A percentile compares a stretch with the other conserved stretches of the same genome.
These are phyloP conservation scores for Spermophilus dauricus DNA, from an alignment of 2,113 vertebrate genomes.

Conservation along the genomic window DNA sequence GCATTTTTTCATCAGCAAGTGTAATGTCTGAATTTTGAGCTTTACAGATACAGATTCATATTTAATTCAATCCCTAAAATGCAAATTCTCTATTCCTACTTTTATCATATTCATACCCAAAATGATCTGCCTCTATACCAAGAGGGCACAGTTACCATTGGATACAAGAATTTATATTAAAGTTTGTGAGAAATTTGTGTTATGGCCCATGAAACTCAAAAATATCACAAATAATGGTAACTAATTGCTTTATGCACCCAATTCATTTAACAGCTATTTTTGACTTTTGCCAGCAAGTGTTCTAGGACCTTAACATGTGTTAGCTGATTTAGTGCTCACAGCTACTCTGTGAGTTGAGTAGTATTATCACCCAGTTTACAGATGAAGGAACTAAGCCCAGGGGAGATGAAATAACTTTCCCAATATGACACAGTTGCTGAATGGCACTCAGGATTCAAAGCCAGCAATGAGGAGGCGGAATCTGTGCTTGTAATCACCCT, in stretches of 20 bases:
- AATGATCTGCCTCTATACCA: not conserved
- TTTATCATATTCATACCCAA: slow-evolving; percentile 48
- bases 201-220: not conserved
- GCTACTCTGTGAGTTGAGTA: not conserved
- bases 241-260: not conserved
- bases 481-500: not conserved
- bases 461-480: not conserved
- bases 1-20: slow-evolving; percentile 43
- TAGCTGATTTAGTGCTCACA: not conserved
- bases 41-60: slow-evolving; percentile 20
- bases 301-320: not conserved
- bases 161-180: not conserved
- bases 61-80: slow-evolving; percentile 37
- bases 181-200: slow-evolving; percentile 33
- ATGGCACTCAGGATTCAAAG: not conserved
- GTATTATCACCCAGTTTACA: not conserved
- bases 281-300: not conserved
- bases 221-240: not conserved
- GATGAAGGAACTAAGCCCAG: not conserved
- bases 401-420: not conserved
- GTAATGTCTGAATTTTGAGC: slow-evolving; percentile 58
- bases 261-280: not conserved
- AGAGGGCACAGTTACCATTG: not conserved
- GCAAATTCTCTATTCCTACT: not conserved
- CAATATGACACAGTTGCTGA: not conserved